Percentiles rank a stretch among this genome's conserved stretches.
phyloP scores from a whole-genome alignment of 2,797 vertebrate genomes.

The Myotis pilosus region DNA sequence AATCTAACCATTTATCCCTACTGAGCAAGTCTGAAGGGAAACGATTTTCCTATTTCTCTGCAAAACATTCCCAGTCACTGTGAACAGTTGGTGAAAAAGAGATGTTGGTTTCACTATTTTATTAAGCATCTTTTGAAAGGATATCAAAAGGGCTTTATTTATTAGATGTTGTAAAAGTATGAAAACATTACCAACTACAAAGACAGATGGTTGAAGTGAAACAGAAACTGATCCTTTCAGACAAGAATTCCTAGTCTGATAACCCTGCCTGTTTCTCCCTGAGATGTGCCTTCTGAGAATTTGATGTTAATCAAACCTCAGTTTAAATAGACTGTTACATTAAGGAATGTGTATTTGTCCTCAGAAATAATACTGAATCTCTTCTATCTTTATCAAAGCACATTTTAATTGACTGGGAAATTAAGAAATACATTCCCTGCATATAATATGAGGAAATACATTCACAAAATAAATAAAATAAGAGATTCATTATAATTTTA shows the following conservation, averaged over 20 bases:
- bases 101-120: slow-evolving; percentile 30
- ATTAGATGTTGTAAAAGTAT: slow-evolving; percentile 64
- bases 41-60: slow-evolving; percentile 6
- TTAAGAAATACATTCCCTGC: slow-evolving; percentile 67
- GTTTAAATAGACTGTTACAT: slow-evolving; percentile 63
- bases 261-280: slow-evolving; percentile 58
- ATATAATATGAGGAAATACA: slow-evolving; percentile 57
- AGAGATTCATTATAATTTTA: not conserved
- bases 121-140: slow-evolving; percentile 67
- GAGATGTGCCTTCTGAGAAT: slow-evolving; percentile 52
- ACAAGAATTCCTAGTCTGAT: slow-evolving; percentile 69
- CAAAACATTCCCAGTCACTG: slow-evolving; percentile 12
- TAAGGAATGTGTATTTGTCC: slow-evolving; percentile 56
- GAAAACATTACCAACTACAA: slow-evolving; percentile 70
- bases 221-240: slow-evolving; percentile 66
- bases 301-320: slow-evolving; percentile 48
- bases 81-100: not conserved
- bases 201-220: slow-evolving; percentile 68
- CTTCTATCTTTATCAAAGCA: slow-evolving; percentile 67
- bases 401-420: slow-evolving; percentile 69
- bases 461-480: not conserved
- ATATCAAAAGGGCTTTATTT: slow-evolving; percentile 69
- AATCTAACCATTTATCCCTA: slow-evolving; percentile 40
- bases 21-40: slow-evolving; percentile 44
- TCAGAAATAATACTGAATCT: slow-evolving; percentile 61